A percentile compares a stretch with the other conserved stretches of the same genome.
These are phyloP conservation scores for Pristionchus entomophagus DNA, from an alignment of 2,888 invertebrate species.

Conservation along the genomic window DNA sequence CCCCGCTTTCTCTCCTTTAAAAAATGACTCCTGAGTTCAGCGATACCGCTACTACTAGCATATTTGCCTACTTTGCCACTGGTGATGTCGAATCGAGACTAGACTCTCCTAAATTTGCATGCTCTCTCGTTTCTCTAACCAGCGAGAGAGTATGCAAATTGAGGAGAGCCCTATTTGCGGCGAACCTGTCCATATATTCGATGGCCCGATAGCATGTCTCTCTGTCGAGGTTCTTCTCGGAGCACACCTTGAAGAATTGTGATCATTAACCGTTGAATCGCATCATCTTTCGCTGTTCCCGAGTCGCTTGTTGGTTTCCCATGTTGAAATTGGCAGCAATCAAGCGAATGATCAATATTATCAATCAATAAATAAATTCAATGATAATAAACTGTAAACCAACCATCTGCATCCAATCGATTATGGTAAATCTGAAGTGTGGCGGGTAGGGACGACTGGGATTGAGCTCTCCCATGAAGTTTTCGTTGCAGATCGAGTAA, in stretches of 20 bases:
- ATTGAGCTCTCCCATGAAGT: conserved; percentile 74
- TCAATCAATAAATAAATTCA: neutral
- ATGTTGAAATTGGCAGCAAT: neutral
- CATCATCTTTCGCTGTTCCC: neutral
- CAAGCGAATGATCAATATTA: neutral
- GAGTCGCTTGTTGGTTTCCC: neutral
- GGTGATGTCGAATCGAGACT: conserved; percentile 78
- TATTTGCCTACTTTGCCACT: neutral
- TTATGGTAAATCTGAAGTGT: conserved; percentile 92
- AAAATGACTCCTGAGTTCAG: too few relatives aligned
- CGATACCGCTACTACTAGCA: conserved; percentile 76
- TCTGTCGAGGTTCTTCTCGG: conserved; percentile 93
- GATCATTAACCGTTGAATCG: neutral
- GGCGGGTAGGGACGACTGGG: conserved; percentile 82
- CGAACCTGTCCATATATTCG: conserved; percentile 92
- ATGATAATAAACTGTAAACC: neutral
- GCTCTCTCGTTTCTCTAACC: too few relatives aligned
- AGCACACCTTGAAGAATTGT: conserved; percentile 84
- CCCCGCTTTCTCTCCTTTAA: too few relatives aligned
- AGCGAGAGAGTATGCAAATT: too few relatives aligned
- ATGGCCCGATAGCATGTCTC: conserved; percentile 95
- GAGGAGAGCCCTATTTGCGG: too few relatives aligned
- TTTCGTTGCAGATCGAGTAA: conserved; percentile 80
- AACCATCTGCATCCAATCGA: conserved; percentile 96
- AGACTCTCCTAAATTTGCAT: too few relatives aligned